These are phyloP conservation scores for Lutjanus erythropterus DNA, from an alignment of 2,113 vertebrate species.

Conservation along the genomic window DNA sequence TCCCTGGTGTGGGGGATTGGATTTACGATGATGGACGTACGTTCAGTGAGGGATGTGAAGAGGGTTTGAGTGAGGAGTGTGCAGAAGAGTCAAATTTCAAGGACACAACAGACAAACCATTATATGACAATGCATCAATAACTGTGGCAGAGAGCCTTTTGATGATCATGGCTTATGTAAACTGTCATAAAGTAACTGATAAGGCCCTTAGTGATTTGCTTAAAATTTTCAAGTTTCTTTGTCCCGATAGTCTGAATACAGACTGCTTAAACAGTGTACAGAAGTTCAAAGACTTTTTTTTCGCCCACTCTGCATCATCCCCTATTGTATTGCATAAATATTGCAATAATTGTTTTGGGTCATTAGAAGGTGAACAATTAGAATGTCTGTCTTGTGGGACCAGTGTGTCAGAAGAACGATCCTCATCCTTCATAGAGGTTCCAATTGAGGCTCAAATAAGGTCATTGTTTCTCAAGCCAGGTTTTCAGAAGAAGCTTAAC, in stretches of 20 bases:
- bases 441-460: constrained; percentile 7
- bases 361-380: constrained; percentile 1
- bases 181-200: constrained; percentile 45
- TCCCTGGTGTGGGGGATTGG: constrained; percentile 22
- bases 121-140: constrained; percentile 34
- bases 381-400: background rate
- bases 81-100: constrained; percentile 30
- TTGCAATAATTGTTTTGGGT: background rate
- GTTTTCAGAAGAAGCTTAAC: background rate
- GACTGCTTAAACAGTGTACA: constrained; percentile 3
- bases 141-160: constrained; percentile 44
- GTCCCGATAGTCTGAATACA: constrained; percentile 1
- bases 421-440: constrained; percentile 5
- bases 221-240: constrained; percentile 37
- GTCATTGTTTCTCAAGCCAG: background rate
- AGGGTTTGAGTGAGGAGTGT: constrained; percentile 9
- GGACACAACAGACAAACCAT: constrained; percentile 32
- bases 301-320: background rate
- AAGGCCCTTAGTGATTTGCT: constrained; percentile 32
- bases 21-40: constrained; percentile 25
- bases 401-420: constrained; percentile 2
- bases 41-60: constrained; percentile 9
- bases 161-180: constrained; percentile 36
- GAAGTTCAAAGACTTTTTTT: constrained; percentile 1
- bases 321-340: background rate